These are phyloP conservation scores for Argyrosomus regius DNA, from an alignment of 2,797 vertebrate species.

Conservation along the genomic window DNA sequence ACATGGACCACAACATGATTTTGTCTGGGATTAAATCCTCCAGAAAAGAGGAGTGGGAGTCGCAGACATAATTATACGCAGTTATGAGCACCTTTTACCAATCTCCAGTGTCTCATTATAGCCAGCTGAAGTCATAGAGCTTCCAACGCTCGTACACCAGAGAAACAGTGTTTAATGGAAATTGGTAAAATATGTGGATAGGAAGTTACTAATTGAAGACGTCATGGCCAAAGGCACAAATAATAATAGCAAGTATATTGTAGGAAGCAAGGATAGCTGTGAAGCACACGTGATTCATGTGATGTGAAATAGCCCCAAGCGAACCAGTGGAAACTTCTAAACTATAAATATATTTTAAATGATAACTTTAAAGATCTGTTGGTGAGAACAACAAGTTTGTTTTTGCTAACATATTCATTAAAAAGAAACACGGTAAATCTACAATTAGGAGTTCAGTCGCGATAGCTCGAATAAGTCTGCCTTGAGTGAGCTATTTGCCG, in stretches of 20 bases:
- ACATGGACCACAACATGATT: constrained; percentile 75
- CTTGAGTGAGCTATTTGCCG: constrained; percentile 73
- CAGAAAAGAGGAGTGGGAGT: constrained; percentile 76
- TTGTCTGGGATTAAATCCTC: constrained; percentile 78
- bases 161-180: constrained; percentile 66
- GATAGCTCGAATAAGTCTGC: constrained; percentile 63
- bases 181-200: constrained; percentile 65
- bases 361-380: constrained; percentile 28
- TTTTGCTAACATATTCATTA: constrained; percentile 14
- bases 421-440: constrained; percentile 23
- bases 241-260: constrained; percentile 25
- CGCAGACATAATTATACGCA: constrained; percentile 77
- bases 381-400: constrained; percentile 19
- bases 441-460: constrained; percentile 61
- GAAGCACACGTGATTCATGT: constrained; percentile 30
- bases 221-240: constrained; percentile 47
- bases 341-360: constrained; percentile 23
- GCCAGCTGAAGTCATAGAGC: constrained; percentile 59
- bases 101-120: constrained; percentile 80
- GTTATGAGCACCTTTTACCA: constrained; percentile 80
- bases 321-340: constrained; percentile 28
- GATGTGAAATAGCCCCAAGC: constrained; percentile 26
- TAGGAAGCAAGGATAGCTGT: not conserved
- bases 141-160: constrained; percentile 50
- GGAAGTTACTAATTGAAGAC: constrained; percentile 70